Evolutionary conservation across 2,888 invertebrate species (phyloP), one percentile per base, ranked within the genome.

Genomic region (Laothoe populi): DNA sequence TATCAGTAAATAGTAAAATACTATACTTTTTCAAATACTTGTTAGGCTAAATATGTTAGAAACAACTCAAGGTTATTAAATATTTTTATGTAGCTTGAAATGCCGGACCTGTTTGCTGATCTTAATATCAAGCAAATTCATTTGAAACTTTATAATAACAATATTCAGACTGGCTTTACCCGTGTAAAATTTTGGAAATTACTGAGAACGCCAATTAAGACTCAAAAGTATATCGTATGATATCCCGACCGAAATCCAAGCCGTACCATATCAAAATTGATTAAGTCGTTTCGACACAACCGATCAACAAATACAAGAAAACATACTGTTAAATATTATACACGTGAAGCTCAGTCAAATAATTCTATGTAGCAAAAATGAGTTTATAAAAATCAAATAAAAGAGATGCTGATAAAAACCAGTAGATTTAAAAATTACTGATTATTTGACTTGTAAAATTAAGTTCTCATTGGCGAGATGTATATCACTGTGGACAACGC

Each of bases 191-290:
- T 35, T 26, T 31, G 16, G 19, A 31, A 35, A 35, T 35, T 11
- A 11, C 19, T 35, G 53, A 31, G 53, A 35, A 11, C 31, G 53
- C 3, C 35, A 53, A 53, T 53, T 53, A 53, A 35, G 53, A 10
- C 53, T 35, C 35, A 35, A 19, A 53, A 53, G 53, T 53, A 53
- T 31, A 53, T 53, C 35, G 53, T 53, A 53, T 53, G 19, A 19
- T 19, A 35, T 35, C 53, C 21, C 35, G 11, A 19, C 53, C 53
- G 49, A 35, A 53, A 35, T 53, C 53, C 11, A 53, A 19, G 10
- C 16, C 53, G 53, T 31, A 31, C 31, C 19, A 35, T 53, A 53
- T 53, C 31, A 53, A 53, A 53, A 53, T 53, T 53, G 53, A 53
- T 53, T 53, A 53, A 53, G 53, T 11, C 53, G 53, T 53, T 53